Percentiles rank a stretch among this genome's conserved stretches.
Evolutionary conservation across 2,797 vertebrate species (phyloP).

Genomic region (Xyrichtys novacula): DNA sequence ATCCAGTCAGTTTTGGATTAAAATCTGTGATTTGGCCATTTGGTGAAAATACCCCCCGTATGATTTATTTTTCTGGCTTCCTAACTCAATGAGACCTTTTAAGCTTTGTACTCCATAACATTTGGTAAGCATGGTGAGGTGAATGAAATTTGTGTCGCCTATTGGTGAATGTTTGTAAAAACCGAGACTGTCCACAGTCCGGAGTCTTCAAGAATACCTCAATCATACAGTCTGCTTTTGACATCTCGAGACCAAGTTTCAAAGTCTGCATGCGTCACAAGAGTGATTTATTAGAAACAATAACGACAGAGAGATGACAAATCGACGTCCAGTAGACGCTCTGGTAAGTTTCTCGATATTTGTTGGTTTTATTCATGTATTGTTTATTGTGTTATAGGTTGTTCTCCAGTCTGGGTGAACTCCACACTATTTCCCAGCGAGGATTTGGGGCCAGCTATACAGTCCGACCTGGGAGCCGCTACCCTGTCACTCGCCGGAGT

Average conservation of each 20-base stretch:
- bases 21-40: background rate
- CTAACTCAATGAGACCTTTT: background rate
- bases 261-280: no score
- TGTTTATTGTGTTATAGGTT: conserved; percentile 87
- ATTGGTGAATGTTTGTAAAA: background rate
- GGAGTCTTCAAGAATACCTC: no score
- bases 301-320: background rate
- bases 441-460: conserved; percentile 94
- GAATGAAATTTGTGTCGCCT: background rate
- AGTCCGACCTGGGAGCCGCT: conserved; percentile 94
- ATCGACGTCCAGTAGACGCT: background rate
- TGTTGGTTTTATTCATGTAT: background rate
- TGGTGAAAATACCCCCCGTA: background rate
- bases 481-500: conserved; percentile 94
- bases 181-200: no score
- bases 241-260: background rate
- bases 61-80: background rate
- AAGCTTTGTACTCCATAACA: conserved; percentile 1
- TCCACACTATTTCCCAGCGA: conserved; percentile 97
- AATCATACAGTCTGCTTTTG: background rate
- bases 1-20: background rate
- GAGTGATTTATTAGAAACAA: no score
- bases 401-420: conserved; percentile 98
- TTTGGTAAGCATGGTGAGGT: background rate
- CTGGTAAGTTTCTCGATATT: background rate